A percentile compares a stretch with the other conserved stretches of the same genome.
Conservation (phyloP, 1,140 invertebrate species). For the Zeugodacus cucurbitae region DNA sequence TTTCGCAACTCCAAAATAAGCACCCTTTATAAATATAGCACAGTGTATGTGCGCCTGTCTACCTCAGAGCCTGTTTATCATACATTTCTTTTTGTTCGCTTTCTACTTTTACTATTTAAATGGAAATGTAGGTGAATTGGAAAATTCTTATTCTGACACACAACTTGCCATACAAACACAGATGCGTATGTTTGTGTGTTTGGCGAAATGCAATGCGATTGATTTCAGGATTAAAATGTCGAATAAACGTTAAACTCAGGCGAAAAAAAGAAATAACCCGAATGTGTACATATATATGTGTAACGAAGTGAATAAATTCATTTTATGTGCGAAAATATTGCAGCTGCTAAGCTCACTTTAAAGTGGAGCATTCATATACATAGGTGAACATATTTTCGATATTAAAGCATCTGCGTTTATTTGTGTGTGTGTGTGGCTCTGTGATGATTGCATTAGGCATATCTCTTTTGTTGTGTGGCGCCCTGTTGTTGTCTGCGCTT, state of each 20-base stretch:
- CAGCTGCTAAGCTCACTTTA: not conserved
- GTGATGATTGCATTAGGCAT: not conserved
- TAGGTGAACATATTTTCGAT: not conserved
- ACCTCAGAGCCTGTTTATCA: not conserved
- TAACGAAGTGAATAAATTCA: not conserved
- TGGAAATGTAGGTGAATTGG: slow-evolving; percentile 36
- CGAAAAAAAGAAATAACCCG: not conserved
- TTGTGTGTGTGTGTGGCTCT: not conserved
- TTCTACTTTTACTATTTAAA: not conserved
- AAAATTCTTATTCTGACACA: not conserved
- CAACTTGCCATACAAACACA: not conserved
- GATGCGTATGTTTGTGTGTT: not conserved
- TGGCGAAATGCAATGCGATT: not conserved
- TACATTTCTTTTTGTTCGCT: not conserved
- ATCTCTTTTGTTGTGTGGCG: not conserved
- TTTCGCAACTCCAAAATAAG: too few species aligned
- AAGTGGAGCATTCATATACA: not conserved
- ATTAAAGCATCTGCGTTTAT: too few species aligned
- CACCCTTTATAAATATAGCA: too few species aligned
- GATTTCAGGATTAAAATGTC: slow-evolving; percentile 20
- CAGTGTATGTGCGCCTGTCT: too few species aligned
- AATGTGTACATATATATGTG: not conserved
- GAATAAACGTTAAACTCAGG: not conserved
- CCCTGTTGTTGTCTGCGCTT: slow-evolving; percentile 9
- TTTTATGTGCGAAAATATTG: not conserved